Percentiles rank a stretch among this genome's conserved stretches.
These are phyloP conservation scores for Halcyon leucocephala DNA, from an alignment of 2,797 vertebrate genomes.

Conservation along the genomic window DNA sequence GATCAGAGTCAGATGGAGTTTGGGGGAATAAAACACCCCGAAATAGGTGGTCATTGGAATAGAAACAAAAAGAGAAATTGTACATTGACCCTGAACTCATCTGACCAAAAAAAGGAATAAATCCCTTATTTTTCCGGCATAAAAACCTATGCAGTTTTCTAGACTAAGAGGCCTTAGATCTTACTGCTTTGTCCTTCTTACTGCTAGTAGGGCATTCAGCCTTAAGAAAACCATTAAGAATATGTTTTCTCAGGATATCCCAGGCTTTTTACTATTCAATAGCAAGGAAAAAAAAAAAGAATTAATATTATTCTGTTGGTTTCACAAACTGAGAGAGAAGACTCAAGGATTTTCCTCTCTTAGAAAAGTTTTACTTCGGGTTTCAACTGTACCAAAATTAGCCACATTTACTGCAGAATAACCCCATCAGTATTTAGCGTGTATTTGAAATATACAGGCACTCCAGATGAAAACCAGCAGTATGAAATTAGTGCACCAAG, in stretches of 20 bases:
- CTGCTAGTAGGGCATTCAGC: constrained; percentile 55
- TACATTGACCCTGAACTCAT: constrained; percentile 66
- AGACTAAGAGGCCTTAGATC: constrained; percentile 62
- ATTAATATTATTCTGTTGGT: constrained; percentile 49
- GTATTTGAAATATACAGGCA: not conserved
- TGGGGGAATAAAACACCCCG: constrained; percentile 48
- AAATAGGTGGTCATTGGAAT: constrained; percentile 54
- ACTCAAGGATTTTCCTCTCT: not conserved
- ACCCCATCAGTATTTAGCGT: not conserved
- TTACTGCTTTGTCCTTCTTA: constrained; percentile 64
- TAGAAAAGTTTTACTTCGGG: not conserved
- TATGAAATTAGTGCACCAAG: constrained; percentile 14
- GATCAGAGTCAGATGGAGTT: constrained; percentile 23
- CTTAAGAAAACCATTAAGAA: constrained; percentile 59
- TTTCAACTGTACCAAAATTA: not conserved
- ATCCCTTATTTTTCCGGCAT: constrained; percentile 70
- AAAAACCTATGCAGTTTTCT: constrained; percentile 59
- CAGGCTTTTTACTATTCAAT: constrained; percentile 42
- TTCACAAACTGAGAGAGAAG: constrained; percentile 35
- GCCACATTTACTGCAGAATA: not conserved
- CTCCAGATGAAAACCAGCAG: not conserved
- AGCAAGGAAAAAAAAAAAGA: constrained; percentile 12
- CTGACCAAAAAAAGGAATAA: constrained; percentile 33
- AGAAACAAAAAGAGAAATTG: constrained; percentile 69
- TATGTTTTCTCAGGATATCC: constrained; percentile 51